Percentiles rank a stretch among this genome's conserved stretches.
Evolutionary conservation across 2,113 vertebrate genomes (phyloP).

Genomic region (Trematomus loennbergii): DNA sequence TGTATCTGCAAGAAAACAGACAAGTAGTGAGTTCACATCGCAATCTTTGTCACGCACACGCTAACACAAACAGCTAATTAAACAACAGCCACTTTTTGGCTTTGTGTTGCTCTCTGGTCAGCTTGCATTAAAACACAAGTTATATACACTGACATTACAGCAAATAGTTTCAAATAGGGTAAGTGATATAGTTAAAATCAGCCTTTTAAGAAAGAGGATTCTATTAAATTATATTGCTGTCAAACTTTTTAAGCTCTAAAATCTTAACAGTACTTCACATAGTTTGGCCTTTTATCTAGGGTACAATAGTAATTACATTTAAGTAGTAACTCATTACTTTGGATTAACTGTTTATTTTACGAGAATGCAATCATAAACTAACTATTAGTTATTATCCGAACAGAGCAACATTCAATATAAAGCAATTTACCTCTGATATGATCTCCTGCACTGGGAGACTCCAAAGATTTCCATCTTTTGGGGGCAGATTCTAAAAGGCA

Average conservation of each 20-base stretch:
- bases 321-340: not conserved
- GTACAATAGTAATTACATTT: not conserved
- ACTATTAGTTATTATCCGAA: not conserved
- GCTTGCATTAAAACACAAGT: not conserved
- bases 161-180: too few species aligned
- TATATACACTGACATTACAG: too few species aligned
- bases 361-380: too few species aligned
- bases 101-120: not conserved
- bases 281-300: not conserved
- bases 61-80: not conserved
- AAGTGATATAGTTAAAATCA: too few species aligned
- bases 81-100: not conserved
- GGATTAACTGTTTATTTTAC: not conserved
- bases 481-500: conserved; percentile 81
- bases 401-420: not conserved
- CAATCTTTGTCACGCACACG: not conserved
- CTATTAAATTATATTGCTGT: too few species aligned
- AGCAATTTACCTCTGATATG: conserved; percentile 83
- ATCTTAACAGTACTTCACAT: not conserved
- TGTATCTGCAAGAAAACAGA: conserved; percentile 81
- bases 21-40: not conserved
- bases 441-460: conserved; percentile 72
- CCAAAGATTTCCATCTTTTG: conserved; percentile 84
- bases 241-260: too few species aligned
- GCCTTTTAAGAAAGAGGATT: too few species aligned